Percentiles rank a stretch among this genome's conserved stretches.
phyloP scores from a whole-genome alignment of 2,113 vertebrate genomes.

The Malaclemys terrapin region DNA sequence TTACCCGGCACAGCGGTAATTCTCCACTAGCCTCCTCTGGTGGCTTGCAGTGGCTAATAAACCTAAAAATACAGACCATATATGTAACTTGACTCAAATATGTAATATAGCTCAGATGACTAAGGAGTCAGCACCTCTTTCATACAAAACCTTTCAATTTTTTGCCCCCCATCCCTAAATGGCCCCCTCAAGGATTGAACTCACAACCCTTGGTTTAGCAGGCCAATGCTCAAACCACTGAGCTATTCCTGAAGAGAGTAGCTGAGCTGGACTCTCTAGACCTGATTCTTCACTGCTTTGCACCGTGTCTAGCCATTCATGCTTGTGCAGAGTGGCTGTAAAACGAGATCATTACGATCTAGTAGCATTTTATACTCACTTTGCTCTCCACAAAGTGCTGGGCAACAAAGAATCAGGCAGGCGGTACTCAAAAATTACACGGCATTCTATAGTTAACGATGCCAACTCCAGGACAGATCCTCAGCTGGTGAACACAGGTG shows the following conservation, averaged over 20 bases:
- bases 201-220: no score
- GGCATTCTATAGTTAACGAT: accelerated
- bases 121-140: neutral
- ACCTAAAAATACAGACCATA: neutral
- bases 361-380: neutral
- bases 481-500: neutral
- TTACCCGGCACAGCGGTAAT: neutral
- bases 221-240: no score
- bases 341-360: accelerated
- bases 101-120: neutral
- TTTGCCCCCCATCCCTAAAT: no score
- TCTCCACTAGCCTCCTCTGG: neutral
- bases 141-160: neutral
- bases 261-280: neutral
- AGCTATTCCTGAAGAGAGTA: neutral
- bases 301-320: neutral
- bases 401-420: neutral
- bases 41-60: neutral
- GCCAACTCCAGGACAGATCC: accelerated
- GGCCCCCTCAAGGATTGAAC: no score
- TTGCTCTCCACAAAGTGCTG: accelerated
- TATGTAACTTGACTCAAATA: neutral
- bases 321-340: accelerated
- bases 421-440: neutral
- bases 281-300: neutral